Evolutionary conservation across 2,113 vertebrate genomes (phyloP), one percentile per base, ranked within the genome.

Genomic region (Pachycephala philippinensis): DNA sequence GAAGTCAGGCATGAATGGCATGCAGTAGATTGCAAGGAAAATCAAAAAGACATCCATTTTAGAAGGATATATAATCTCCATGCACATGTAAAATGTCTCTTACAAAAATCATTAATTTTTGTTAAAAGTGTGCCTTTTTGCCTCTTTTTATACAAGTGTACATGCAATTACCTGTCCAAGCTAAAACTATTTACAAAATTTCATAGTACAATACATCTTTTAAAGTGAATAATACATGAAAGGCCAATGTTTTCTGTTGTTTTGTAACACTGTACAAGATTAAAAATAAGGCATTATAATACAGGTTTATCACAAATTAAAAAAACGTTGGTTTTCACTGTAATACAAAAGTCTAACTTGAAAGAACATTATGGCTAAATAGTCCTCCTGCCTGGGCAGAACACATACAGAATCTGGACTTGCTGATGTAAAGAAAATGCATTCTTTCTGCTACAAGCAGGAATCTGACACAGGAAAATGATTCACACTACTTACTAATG

Each of bases 281-380:
- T 98, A 98, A 98, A 98, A 98, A 98, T 98, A 99, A 99, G 99
- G 99, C 99, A 99, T 98, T 97, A 98, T 98, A 98, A 98, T 97
- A 98, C 95, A 97, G 97, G 97, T 98, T 98, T 95, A 93, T 97
- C 98, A 98, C 98, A 97, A 97, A 98, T 96, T 98, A 98, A 96
- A 97, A 97, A 97, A 95, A 97, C 90, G 94, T 96, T 74, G 40
- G 39, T 96, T 96, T 80, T 94, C 95, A 93, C 93, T 89, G 93
- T 94, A 95, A 96, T 98, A 97, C 93, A 97, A 97, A 97, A 97
- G 84, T 93, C 84, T 95, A 89, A 96, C 84, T 97, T 80, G 93
- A 95, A 92, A 97, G 92, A 84, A 96, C 84, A 13, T 94, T 97
- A 97, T 97, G 97, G 98, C 98, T 97, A 97, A 97, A 94, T 72